phyloP scores from a whole-genome alignment of 2,113 vertebrate genomes.

The Bufo bufo region DNA sequence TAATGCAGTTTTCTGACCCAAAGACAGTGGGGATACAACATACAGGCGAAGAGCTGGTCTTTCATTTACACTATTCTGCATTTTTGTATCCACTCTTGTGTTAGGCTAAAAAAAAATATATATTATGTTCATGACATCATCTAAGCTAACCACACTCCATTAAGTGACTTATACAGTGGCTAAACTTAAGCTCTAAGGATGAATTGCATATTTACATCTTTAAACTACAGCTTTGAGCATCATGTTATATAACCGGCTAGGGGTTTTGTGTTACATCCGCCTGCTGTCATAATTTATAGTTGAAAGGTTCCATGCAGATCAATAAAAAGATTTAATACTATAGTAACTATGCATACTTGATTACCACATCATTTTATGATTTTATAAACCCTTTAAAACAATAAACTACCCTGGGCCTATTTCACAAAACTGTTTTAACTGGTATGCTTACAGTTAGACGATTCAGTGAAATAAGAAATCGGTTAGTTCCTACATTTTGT shows the following conservation, averaged over 20 bases:
- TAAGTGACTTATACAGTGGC: no score
- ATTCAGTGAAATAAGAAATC: neutral
- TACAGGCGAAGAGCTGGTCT: no score
- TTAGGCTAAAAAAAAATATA: no score
- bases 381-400: constrained; percentile 58
- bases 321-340: constrained; percentile 66
- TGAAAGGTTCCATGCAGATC: constrained; percentile 63
- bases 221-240: no score
- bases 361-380: constrained; percentile 55
- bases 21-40: no score
- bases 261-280: constrained; percentile 64
- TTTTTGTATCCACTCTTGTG: no score
- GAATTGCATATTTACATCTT: no score
- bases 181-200: no score
- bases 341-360: constrained; percentile 64
- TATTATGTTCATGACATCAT: no score
- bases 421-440: constrained; percentile 12
- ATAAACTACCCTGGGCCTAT: constrained; percentile 33
- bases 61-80: no score
- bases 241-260: constrained; percentile 30
- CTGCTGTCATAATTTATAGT: constrained; percentile 68
- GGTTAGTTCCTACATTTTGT: constrained; percentile 1
- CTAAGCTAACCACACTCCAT: no score
- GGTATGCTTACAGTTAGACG: neutral
- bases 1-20: no score